A percentile compares a stretch with the other conserved stretches of the same genome.
phyloP scores from a whole-genome alignment of 2,888 invertebrate genomes.

The Papilio gigon region DNA sequence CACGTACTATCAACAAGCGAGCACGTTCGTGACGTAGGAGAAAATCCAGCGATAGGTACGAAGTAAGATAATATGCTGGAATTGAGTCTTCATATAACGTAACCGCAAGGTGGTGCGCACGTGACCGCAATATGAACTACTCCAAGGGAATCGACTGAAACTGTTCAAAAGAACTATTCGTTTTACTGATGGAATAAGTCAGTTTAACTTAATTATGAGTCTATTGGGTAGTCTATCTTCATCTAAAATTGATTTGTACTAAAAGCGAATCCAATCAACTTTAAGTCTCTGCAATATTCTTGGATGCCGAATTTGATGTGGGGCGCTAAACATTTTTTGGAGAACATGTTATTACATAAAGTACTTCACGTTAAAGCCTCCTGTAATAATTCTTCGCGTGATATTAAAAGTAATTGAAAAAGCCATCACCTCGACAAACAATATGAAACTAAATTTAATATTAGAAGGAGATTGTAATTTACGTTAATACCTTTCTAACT shows the following conservation, averaged over 20 bases:
- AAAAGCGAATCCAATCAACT: conserved; percentile 1
- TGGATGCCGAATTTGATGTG: not conserved
- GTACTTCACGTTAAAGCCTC: not conserved
- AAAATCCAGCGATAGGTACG: conserved; percentile 52
- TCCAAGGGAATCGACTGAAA: conserved; percentile 24
- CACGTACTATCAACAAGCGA: conserved; percentile 42
- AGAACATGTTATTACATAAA: not conserved
- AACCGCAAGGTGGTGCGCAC: conserved; percentile 53
- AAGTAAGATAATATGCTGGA: conserved; percentile 61
- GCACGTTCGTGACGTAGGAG: conserved; percentile 48
- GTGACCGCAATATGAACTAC: conserved; percentile 49
- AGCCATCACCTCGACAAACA: not conserved
- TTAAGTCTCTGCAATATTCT: not conserved
- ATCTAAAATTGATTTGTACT: conserved; percentile 12
- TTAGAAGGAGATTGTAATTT: conserved; percentile 40
- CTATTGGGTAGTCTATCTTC: not conserved
- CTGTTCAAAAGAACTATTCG: conserved; percentile 36
- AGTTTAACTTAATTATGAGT: conserved; percentile 14
- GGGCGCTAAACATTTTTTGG: not conserved
- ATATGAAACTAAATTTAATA: conserved; percentile 1
- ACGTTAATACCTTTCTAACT: conserved; percentile 36
- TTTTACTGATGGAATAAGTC: conserved; percentile 36
- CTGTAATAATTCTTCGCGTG: not conserved
- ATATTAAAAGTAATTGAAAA: not conserved
- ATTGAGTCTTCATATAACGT: conserved; percentile 52